Conservation (phyloP, 2,113 vertebrate species). For the Ictalurus furcatus region DNA sequence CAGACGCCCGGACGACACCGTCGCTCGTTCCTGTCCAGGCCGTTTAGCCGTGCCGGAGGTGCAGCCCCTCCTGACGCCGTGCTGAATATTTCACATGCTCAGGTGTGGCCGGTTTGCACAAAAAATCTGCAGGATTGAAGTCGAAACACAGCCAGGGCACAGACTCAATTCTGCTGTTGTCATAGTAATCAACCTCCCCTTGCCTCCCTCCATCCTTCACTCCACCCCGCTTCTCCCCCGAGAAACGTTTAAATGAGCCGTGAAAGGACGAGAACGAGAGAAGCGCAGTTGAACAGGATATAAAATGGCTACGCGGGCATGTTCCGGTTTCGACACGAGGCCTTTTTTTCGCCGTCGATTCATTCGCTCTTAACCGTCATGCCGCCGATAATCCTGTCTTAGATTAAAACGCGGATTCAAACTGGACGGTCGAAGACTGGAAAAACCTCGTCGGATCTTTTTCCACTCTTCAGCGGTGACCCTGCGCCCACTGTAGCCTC, state of each 20-base stretch:
- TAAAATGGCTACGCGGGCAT: background rate
- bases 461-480: background rate
- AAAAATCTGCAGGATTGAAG: background rate
- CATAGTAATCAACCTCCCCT: background rate
- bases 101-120: slow-evolving; percentile 7
- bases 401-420: slow-evolving; percentile 21
- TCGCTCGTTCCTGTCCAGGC: slow-evolving; percentile 24
- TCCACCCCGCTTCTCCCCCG: background rate
- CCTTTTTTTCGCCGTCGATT: slow-evolving; percentile 14
- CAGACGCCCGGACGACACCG: background rate
- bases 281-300: background rate
- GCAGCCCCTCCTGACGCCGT: slow-evolving; percentile 25
- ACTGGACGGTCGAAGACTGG: background rate
- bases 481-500: background rate
- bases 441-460: background rate
- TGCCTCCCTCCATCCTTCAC: background rate
- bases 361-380: background rate
- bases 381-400: slow-evolving; percentile 49
- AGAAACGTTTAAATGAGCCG: slow-evolving; percentile 42
- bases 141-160: background rate
- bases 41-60: slow-evolving; percentile 38
- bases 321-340: background rate
- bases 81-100: slow-evolving; percentile 13
- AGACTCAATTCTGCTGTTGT: slow-evolving; percentile 15
- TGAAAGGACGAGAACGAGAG: slow-evolving; percentile 22